Evolutionary conservation across 2,113 vertebrate species (phyloP), one percentile per base, ranked within the genome.

Genomic region (Oncorhynchus tshawytscha): DNA sequence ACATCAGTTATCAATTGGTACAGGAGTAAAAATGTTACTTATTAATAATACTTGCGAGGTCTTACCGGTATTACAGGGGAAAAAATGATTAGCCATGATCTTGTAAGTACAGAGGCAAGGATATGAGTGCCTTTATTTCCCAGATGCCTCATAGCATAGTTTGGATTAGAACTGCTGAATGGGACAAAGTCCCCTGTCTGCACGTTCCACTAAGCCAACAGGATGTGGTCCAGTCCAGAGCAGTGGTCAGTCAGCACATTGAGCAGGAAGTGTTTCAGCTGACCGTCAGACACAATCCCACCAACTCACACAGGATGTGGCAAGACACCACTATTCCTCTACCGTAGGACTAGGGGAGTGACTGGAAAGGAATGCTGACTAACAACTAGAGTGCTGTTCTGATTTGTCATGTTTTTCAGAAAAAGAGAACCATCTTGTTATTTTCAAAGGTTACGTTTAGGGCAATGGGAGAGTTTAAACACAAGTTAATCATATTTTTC

Each of bases 231-330:
- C 83, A 90, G 73, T 79, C 76, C 64, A 72, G 73, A 68, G 85
- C 20, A 72, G 71, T 70, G 39, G 9, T 45, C 8, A 45, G 84
- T 89, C 85, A 88, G 84, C 87, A 87, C 73, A 84, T 84, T 81
- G 45, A 20, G 66, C 77, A 75, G 80, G 75, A 81, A 69, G 72
- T 74, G 73, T 66, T 74, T 80, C 76, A 77, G 81, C 74, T 82
- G 80, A 67, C 76, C 71, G 59, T 68, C 70, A 84, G 78, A 71
- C 9, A 27, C 18, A 49, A 39, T 66, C 54, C 60, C n/a, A 34
- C 45, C 85, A 83, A 90, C 78, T 49, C 81, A 89, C 69, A 51
- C 78, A 86, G 85, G 84, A 91, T 82, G 84, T 88, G 90, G 85
- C 70, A 22, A 70, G 75, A 45, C 9, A 79, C 66, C 51, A 70